Evolutionary conservation across 2,888 invertebrate species (phyloP).

Genomic region (Synanthedon vespiformis): DNA sequence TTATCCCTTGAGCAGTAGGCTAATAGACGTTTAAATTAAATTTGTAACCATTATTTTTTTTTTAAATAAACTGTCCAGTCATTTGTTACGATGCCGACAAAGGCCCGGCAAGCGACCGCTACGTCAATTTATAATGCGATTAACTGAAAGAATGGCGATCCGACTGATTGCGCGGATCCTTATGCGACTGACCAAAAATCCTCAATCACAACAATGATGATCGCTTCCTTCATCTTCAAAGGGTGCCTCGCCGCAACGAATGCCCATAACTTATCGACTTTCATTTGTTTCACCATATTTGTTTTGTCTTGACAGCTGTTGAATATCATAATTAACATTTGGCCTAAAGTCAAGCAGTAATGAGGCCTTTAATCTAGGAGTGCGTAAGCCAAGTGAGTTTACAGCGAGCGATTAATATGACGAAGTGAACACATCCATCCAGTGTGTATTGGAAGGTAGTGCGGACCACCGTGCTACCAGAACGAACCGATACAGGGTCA

Average conservation of each 20-base stretch:
- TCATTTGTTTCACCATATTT: slow-evolving; percentile 41
- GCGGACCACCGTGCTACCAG: slow-evolving; percentile 39
- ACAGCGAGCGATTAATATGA: slow-evolving; percentile 59
- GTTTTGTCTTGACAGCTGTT: slow-evolving; percentile 42
- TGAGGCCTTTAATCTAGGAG: slow-evolving; percentile 54
- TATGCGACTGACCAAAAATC: slow-evolving; percentile 43
- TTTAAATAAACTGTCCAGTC: slow-evolving; percentile 41
- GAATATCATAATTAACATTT: slow-evolving; percentile 67
- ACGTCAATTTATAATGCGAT: slow-evolving; percentile 65
- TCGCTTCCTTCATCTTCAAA: slow-evolving; percentile 34
- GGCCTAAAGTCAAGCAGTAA: slow-evolving; percentile 63
- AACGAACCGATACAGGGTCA: slow-evolving; percentile 18
- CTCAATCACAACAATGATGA: slow-evolving; percentile 34
- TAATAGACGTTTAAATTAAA: slow-evolving; percentile 44
- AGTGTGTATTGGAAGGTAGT: slow-evolving; percentile 17
- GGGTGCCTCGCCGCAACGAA: slow-evolving; percentile 19
- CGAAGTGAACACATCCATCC: slow-evolving; percentile 51
- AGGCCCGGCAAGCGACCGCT: slow-evolving; percentile 42
- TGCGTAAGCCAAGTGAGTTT: slow-evolving; percentile 65
- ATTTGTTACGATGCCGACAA: slow-evolving; percentile 56
- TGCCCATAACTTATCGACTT: slow-evolving; percentile 35
- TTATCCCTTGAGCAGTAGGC: slow-evolving; percentile 30
- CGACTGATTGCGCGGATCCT: slow-evolving; percentile 51
- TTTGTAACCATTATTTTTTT: slow-evolving; percentile 42
- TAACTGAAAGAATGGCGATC: slow-evolving; percentile 58